Evolutionary conservation across 2,113 vertebrate species (phyloP), one percentile per base, ranked within the genome.

Genomic region (Callospermophilus lateralis): DNA sequence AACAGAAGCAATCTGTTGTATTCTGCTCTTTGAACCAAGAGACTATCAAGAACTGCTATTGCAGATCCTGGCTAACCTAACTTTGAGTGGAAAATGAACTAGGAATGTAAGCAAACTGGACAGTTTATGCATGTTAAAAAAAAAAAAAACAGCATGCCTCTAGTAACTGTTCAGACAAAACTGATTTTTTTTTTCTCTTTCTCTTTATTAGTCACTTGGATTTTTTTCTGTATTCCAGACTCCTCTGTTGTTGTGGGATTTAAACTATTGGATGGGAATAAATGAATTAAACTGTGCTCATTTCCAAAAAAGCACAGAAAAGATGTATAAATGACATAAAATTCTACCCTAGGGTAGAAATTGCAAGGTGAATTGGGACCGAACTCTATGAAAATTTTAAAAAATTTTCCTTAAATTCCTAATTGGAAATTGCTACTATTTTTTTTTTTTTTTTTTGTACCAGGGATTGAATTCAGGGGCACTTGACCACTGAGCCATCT

Each of bases 351-450:
- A 12, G 2, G 15, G 70, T 84, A 93, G 55, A 72, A 93, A 67
- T 17, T 90, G 19, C 26, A 89, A 93, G 65, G 65, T 1, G 1
- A 95, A 84, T 81, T 87, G 51, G 15, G 65, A 95, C 20, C 72
- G n/a, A 84, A 61, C 12, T 89, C 68, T 74, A 34, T 81, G 70
- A 93, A 86, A 89, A 84, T 87, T 74, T 93, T 45, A 95, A 94
- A 42, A 45, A n/a, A n/a, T 89, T 91, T 97, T 92, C 68, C 65
- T 97, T 93, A 70, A 86, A 93, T 93, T 84, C 20, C 63, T 96
- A 79, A 89, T 7, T 84, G 78, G 51, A 94, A 96, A 93, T 51
- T 58, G 42, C 61, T 58, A 53, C 55, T 51, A 12, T 51, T 51
- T 51, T 51, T 51, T 51, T 48, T 48, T 45, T 45, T 48, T 51